Evolutionary conservation across 2,113 vertebrate species (phyloP).

Genomic region (Tinamus guttatus): DNA sequence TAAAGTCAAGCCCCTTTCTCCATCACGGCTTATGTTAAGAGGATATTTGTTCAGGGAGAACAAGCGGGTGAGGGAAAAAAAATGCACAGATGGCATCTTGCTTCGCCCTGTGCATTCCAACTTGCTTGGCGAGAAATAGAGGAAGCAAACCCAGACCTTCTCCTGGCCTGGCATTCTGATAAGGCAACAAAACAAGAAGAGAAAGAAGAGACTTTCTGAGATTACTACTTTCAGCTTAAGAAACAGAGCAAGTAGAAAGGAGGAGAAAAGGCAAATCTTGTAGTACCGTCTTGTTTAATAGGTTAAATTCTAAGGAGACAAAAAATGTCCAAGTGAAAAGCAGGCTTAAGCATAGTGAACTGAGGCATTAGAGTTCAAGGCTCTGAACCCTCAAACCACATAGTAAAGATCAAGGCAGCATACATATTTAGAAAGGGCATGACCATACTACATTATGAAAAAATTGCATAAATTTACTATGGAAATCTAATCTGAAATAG

Average conservation of each 20-base stretch:
- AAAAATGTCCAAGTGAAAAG: background rate
- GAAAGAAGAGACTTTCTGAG: background rate
- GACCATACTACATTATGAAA: background rate
- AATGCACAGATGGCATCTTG: background rate
- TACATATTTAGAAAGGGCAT: background rate
- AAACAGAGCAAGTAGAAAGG: background rate
- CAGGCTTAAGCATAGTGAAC: background rate
- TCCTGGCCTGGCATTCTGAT: background rate
- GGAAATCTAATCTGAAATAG: too few relatives aligned
- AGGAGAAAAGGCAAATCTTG: too few relatives aligned
- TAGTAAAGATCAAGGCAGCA: background rate
- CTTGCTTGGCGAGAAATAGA: background rate
- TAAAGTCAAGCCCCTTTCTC: background rate
- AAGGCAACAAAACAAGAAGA: too few relatives aligned
- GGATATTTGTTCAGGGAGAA: background rate
- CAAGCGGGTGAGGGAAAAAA: background rate
- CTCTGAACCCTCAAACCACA: background rate
- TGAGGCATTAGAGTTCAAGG: background rate
- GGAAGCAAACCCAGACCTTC: background rate
- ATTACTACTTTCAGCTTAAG: background rate
- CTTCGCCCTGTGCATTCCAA: background rate
- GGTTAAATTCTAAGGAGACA: background rate
- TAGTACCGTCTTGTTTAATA: background rate
- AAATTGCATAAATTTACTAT: too few relatives aligned
- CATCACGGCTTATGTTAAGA: background rate